Conservation (phyloP, 2,888 invertebrate genomes). For the Phyllotreta cruciferae region DNA sequence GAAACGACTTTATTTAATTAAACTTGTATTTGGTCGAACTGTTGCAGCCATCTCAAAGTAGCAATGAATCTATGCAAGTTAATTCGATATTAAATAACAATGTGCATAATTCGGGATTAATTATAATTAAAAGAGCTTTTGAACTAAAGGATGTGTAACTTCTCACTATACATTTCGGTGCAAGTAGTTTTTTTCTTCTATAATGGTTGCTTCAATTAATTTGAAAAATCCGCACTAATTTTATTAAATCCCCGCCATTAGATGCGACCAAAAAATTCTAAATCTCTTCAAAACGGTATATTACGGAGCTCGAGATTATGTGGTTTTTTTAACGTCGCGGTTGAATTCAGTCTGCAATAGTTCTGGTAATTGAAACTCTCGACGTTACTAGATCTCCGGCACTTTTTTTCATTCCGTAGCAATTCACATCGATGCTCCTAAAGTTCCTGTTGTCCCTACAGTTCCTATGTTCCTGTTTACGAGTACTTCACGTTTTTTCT, state of each 20-base stretch:
- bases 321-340: constrained; percentile 8
- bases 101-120: no score
- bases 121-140: no score
- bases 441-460: neutral
- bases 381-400: neutral
- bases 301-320: constrained; percentile 7
- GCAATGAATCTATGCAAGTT: no score
- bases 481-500: no score
- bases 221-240: neutral
- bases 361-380: constrained; percentile 12
- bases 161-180: no score
- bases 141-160: no score
- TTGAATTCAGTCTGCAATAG: constrained; percentile 4
- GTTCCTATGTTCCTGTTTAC: neutral
- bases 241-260: neutral
- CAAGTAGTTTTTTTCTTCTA: no score
- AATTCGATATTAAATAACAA: no score
- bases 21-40: no score
- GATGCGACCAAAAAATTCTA: neutral
- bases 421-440: neutral
- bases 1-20: no score
- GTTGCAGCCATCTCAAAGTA: no score
- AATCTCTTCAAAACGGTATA: constrained; percentile 5
- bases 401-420: neutral
- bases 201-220: no score